Percentiles rank a stretch among this genome's conserved stretches.
These are phyloP conservation scores for Hirudo medicinalis DNA, from an alignment of 1,140 invertebrate genomes.

Conservation along the genomic window DNA sequence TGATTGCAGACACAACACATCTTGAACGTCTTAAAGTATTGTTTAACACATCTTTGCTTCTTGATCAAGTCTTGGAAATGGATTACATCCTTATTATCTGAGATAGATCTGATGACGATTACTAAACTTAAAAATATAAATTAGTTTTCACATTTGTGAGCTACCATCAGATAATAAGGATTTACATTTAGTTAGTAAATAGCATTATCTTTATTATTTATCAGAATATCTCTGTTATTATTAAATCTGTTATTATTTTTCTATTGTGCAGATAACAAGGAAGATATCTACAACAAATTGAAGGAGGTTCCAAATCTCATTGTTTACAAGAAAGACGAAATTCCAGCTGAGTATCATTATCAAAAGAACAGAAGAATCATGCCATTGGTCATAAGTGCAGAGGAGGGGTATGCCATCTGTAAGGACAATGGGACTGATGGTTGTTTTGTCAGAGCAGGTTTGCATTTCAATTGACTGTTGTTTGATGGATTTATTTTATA, in stretches of 20 bases:
- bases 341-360: slow-evolving; percentile 49
- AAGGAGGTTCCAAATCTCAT: slow-evolving; percentile 41
- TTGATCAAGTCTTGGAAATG: too few species aligned
- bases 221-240: too few species aligned
- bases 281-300: slow-evolving; percentile 46
- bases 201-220: not conserved
- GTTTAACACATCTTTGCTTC: too few species aligned
- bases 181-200: too few species aligned
- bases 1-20: too few species aligned
- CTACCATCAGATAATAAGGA: too few species aligned
- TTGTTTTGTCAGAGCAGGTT: not conserved
- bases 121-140: too few species aligned
- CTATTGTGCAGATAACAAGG: slow-evolving; percentile 38
- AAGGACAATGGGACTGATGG: not conserved
- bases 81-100: too few species aligned
- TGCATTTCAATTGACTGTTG: not conserved
- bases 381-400: slow-evolving; percentile 12
- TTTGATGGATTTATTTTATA: not conserved
- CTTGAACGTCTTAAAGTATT: too few species aligned
- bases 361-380: slow-evolving; percentile 46
- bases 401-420: slow-evolving; percentile 17
- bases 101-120: too few species aligned
- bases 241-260: slow-evolving; percentile 26
- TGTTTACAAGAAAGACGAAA: slow-evolving; percentile 48
- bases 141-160: too few species aligned